Conservation (phyloP, 2,797 vertebrate species). For the Pseudomugil tenellus region DNA sequence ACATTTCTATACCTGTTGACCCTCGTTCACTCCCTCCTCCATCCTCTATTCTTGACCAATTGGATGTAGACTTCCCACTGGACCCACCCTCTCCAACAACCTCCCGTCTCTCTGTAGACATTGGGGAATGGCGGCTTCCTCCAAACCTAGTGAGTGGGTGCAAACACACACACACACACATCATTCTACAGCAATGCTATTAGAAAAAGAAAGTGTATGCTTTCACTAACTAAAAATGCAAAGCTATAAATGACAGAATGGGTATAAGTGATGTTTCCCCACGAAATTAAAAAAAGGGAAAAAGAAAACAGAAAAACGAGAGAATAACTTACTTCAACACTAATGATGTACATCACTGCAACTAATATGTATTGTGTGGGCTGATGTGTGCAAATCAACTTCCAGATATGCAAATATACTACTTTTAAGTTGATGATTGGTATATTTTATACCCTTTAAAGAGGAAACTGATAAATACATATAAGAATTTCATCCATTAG, state of each 20-base stretch:
- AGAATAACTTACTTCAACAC: neutral
- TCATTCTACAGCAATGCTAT: neutral
- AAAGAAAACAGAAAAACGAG: neutral
- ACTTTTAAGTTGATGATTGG: neutral
- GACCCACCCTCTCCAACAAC: slow-evolving; percentile 86
- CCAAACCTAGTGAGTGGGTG: slow-evolving; percentile 84
- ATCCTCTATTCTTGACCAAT: slow-evolving; percentile 93
- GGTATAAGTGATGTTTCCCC: slow-evolving; percentile 24
- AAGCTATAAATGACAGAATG: slow-evolving; percentile 9
- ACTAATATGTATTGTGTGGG: neutral
- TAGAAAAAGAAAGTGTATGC: neutral
- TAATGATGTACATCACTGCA: slow-evolving; percentile 16
- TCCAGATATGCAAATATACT: neutral
- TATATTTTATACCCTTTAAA: slow-evolving; percentile 8
- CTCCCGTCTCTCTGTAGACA: slow-evolving; percentile 89
- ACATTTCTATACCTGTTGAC: slow-evolving; percentile 60
- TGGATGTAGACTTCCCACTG: slow-evolving; percentile 90
- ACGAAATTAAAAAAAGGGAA: slow-evolving; percentile 13
- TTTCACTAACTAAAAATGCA: slow-evolving; percentile 22
- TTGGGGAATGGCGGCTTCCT: slow-evolving; percentile 90
- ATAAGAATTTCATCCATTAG: slow-evolving; percentile 3
- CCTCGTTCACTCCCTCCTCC: slow-evolving; percentile 69
- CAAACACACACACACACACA: neutral
- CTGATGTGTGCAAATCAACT: slow-evolving; percentile 13
- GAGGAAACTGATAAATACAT: slow-evolving; percentile 7